These are phyloP conservation scores for Zonotrichia albicollis DNA, from an alignment of 2,797 vertebrate genomes.

Conservation along the genomic window DNA sequence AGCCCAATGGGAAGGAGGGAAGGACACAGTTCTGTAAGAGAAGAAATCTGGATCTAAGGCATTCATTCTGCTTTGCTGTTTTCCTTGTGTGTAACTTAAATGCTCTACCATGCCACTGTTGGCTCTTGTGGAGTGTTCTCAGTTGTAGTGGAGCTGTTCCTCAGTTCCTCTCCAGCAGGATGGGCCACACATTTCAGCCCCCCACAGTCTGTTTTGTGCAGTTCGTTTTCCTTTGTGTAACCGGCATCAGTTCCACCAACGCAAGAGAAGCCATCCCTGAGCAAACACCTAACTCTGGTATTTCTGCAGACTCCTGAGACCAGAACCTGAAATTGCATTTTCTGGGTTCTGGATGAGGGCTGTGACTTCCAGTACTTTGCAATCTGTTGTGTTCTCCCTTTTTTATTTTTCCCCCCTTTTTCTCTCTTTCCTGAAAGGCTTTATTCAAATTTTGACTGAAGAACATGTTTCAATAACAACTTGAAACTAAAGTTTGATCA, in stretches of 20 bases:
- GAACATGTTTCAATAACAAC: not conserved
- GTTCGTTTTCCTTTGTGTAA: not conserved
- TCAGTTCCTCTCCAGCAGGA: not conserved
- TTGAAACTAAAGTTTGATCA: not conserved
- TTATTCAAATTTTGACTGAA: not conserved
- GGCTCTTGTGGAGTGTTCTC: not conserved
- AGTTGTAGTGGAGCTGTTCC: not conserved
- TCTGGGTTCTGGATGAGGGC: not conserved
- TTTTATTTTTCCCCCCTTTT: accelerated
- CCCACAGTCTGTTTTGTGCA: not conserved
- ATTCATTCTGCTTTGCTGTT: not conserved
- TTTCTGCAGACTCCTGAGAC: not conserved
- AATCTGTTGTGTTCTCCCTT: not conserved
- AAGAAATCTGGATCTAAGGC: not conserved
- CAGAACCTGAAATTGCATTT: not conserved
- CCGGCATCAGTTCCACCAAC: not conserved
- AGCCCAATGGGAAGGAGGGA: not conserved
- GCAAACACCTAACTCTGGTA: not conserved
- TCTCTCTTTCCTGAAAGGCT: not conserved
- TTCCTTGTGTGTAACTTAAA: accelerated
- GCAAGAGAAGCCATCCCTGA: not conserved
- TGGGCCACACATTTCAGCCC: not conserved
- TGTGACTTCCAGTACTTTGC: not conserved
- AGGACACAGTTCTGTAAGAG: not conserved
- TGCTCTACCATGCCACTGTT: accelerated